A percentile compares a stretch with the other conserved stretches of the same genome.
Evolutionary conservation across 2,113 vertebrate genomes (phyloP).

Genomic region (Monarcha castaneiventris): DNA sequence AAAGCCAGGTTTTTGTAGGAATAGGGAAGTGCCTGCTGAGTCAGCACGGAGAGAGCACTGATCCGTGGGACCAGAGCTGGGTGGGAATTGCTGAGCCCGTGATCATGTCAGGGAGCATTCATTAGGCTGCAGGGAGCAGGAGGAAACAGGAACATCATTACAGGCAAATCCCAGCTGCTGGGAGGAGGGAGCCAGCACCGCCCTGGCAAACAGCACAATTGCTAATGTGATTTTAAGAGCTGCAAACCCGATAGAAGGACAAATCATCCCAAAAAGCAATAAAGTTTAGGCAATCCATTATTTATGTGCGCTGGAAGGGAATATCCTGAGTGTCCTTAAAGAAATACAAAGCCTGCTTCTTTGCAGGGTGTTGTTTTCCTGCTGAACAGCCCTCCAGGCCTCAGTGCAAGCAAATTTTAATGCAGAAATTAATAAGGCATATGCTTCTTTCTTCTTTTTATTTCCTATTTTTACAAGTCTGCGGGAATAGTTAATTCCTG

Average conservation of each 20-base stretch:
- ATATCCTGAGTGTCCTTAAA: background rate
- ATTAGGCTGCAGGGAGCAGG: background rate
- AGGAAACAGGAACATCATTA: background rate
- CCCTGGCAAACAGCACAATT: background rate
- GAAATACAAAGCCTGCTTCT: background rate
- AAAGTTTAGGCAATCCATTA: background rate
- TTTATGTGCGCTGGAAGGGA: constrained; percentile 5
- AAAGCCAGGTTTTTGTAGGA: background rate
- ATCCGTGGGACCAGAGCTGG: background rate
- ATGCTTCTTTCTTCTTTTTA: background rate
- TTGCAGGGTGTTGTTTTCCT: background rate
- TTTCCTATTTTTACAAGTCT: background rate
- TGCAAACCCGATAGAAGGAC: background rate
- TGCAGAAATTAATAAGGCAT: background rate
- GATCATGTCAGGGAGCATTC: background rate
- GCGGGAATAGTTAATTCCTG: background rate
- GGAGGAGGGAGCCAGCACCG: background rate
- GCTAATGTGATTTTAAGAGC: background rate
- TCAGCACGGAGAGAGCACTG: background rate
- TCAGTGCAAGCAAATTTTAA: background rate
- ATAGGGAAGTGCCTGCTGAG: background rate
- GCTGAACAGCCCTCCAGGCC: background rate
- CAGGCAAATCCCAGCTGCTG: background rate
- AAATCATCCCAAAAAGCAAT: background rate
- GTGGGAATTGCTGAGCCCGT: background rate